phyloP scores from a whole-genome alignment of 2,888 invertebrate species.

The Malthinus seriepunctatus region DNA sequence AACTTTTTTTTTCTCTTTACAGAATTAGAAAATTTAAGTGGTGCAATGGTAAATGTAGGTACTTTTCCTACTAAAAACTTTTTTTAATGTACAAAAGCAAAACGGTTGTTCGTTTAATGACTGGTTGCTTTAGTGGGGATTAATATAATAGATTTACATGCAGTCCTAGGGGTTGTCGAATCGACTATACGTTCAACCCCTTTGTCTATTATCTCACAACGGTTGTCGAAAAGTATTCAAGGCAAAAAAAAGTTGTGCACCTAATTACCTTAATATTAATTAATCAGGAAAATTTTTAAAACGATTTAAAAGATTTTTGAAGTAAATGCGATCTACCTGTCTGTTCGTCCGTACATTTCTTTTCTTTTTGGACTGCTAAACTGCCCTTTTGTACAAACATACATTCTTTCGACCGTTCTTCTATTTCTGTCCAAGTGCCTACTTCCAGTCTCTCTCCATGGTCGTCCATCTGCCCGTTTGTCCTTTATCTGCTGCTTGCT shows the following conservation, averaged over 20 bases:
- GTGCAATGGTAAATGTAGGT: conserved; percentile 1
- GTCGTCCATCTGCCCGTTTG: no score
- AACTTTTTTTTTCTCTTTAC: conserved; percentile 11
- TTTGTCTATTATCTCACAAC: conserved; percentile 23
- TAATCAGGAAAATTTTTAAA: no score
- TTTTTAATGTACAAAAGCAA: conserved; percentile 2
- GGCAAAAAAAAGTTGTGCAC: background rate
- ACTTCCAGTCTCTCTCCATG: no score
- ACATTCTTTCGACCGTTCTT: no score
- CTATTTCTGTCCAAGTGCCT: no score
- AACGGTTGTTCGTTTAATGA: conserved; percentile 28
- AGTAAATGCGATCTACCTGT: no score
- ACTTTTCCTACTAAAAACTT: background rate
- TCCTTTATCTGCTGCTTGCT: no score
- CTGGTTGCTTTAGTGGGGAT: conserved; percentile 21
- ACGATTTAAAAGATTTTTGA: no score
- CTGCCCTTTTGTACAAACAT: no score
- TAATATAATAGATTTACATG: conserved; percentile 27
- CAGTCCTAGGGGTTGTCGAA: conserved; percentile 23
- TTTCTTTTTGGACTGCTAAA: no score
- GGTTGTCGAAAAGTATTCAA: conserved; percentile 15
- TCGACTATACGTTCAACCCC: conserved; percentile 10
- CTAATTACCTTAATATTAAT: no score
- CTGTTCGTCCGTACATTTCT: no score
- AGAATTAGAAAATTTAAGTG: conserved; percentile 2